These are phyloP conservation scores for Campoletis sonorensis DNA, from an alignment of 1,140 invertebrate species.

Conservation along the genomic window DNA sequence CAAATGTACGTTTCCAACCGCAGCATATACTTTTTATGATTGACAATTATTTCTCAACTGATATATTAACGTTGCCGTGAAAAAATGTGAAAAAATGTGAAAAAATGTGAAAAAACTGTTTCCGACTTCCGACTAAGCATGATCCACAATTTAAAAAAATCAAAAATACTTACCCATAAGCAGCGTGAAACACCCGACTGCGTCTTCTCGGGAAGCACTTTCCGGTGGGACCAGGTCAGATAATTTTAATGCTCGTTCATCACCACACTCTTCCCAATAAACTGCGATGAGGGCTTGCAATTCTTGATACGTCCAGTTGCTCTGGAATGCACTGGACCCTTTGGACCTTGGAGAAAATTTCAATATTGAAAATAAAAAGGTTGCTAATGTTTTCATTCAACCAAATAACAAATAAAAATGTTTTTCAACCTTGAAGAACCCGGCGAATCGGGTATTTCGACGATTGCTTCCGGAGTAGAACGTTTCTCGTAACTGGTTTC, in stretches of 20 bases:
- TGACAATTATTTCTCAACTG: too few relatives aligned
- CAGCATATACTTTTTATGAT: too few relatives aligned
- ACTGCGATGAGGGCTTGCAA: background rate
- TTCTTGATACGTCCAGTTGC: background rate
- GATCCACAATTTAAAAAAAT: background rate
- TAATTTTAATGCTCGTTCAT: background rate
- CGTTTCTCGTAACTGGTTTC: too few relatives aligned
- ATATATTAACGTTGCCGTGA: too few relatives aligned
- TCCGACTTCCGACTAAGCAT: too few relatives aligned
- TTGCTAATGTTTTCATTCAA: too few relatives aligned
- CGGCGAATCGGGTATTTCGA: too few relatives aligned
- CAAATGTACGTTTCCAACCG: too few relatives aligned
- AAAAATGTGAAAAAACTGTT: too few relatives aligned
- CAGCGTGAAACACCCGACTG: background rate
- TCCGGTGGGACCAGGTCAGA: background rate
- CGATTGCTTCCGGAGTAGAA: too few relatives aligned
- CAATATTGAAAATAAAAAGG: too few relatives aligned
- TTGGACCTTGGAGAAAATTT: background rate
- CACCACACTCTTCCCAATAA: background rate
- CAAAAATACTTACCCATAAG: background rate
- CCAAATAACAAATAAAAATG: background rate
- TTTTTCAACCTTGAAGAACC: background rate
- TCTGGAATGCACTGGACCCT: background rate
- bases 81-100: too few relatives aligned
- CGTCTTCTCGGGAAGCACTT: background rate